Evolutionary conservation across 1,140 invertebrate species (phyloP).

Genomic region (Caenorhabditis brenneri): DNA sequence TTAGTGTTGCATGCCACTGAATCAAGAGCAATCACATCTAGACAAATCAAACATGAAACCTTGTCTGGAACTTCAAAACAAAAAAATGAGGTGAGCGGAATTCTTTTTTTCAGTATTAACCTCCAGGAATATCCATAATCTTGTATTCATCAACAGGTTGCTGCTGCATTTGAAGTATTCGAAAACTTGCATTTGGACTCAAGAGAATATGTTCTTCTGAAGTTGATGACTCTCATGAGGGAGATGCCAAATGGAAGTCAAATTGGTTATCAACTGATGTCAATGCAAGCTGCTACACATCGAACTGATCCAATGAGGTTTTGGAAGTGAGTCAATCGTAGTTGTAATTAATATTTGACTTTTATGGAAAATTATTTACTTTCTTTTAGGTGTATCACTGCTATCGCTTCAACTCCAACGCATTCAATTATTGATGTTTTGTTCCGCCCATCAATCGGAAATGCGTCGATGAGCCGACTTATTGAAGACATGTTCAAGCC

Average conservation of each 20-base stretch:
- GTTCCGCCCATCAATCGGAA: slow-evolving; percentile 43
- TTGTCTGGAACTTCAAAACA: background rate
- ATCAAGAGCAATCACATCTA: slow-evolving; percentile 3
- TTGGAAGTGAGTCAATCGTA: background rate
- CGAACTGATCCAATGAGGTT: slow-evolving; percentile 27
- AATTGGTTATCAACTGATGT: slow-evolving; percentile 27
- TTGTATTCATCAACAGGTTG: background rate
- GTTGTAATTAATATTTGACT: background rate
- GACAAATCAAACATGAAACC: slow-evolving; percentile 13
- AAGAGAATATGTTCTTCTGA: slow-evolving; percentile 16
- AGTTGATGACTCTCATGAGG: background rate
- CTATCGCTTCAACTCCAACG: background rate
- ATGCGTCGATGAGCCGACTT: slow-evolving; percentile 25
- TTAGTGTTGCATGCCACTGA: background rate
- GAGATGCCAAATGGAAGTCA: background rate
- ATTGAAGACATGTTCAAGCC: slow-evolving; percentile 44
- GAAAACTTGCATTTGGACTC: slow-evolving; percentile 7
- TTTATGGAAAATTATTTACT: background rate
- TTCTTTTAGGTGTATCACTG: slow-evolving; percentile 18
- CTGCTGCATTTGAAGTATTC: slow-evolving; percentile 26
- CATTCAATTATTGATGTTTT: slow-evolving; percentile 15
- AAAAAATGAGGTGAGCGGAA: background rate
- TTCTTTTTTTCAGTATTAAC: too few relatives aligned
- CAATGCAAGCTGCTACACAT: slow-evolving; percentile 22
- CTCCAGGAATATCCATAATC: too few relatives aligned